These are phyloP conservation scores for Bufotes viridis DNA, from an alignment of 2,797 vertebrate genomes.

Conservation along the genomic window DNA sequence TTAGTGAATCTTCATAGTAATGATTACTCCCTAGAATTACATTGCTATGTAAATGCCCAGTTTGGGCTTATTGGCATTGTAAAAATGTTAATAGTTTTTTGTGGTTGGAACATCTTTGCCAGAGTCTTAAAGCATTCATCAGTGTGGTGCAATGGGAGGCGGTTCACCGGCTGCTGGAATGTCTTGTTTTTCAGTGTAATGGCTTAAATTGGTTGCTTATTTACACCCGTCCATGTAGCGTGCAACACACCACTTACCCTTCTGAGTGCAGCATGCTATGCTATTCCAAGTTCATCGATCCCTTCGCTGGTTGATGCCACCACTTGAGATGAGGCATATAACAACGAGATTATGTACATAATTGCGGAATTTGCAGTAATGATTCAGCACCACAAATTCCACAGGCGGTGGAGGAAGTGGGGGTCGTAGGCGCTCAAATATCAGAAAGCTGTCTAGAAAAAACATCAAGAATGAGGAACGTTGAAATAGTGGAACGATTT, in stretches of 20 bases:
- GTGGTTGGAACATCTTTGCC: slow-evolving; percentile 15
- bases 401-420: slow-evolving; percentile 29
- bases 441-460: slow-evolving; percentile 3
- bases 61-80: slow-evolving; percentile 27
- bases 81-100: slow-evolving; percentile 46
- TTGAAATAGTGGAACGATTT: slow-evolving; percentile 11
- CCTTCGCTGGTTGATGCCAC: neutral
- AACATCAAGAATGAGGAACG: slow-evolving; percentile 2
- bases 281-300: neutral
- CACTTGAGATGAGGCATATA: neutral
- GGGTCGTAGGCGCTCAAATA: slow-evolving; percentile 37
- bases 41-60: slow-evolving; percentile 35
- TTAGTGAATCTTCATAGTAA: neutral
- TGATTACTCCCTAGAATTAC: slow-evolving; percentile 21
- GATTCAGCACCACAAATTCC: slow-evolving; percentile 35
- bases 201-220: slow-evolving; percentile 1
- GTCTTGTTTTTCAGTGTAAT: slow-evolving; percentile 24
- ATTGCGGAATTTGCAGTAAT: slow-evolving; percentile 32
- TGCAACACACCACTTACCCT: neutral
- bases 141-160: slow-evolving; percentile 8
- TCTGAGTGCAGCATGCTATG: neutral
- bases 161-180: neutral
- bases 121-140: slow-evolving; percentile 41
- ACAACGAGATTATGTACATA: neutral
- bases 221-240: neutral